Evolutionary conservation across 2,888 invertebrate genomes (phyloP).

Genomic region (Drosophila cracens): DNA sequence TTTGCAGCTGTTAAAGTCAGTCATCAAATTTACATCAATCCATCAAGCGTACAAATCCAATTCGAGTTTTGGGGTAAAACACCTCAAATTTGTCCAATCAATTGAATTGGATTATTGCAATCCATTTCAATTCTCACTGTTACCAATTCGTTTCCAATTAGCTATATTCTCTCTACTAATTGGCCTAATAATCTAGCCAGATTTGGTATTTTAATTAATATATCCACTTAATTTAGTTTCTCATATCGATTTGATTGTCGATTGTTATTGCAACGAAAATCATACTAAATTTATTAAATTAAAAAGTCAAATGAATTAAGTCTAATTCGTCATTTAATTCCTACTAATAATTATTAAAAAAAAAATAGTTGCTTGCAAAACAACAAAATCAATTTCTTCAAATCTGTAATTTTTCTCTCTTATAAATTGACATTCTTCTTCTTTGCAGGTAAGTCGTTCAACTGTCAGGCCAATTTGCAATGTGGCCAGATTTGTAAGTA

Average conservation of each 20-base stretch:
- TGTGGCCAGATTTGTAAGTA: slow-evolving; percentile 59
- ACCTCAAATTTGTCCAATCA: slow-evolving; percentile 33
- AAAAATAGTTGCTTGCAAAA: background rate
- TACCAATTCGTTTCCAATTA: slow-evolving; percentile 30
- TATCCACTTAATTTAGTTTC: background rate
- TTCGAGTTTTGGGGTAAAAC: slow-evolving; percentile 23
- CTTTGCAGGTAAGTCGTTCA: slow-evolving; percentile 64
- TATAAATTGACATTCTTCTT: slow-evolving; percentile 4
- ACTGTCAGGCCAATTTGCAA: slow-evolving; percentile 11
- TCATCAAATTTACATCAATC: slow-evolving; percentile 61
- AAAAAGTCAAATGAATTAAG: background rate
- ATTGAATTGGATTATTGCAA: slow-evolving; percentile 51
- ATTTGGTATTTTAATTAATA: background rate
- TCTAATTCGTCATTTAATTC: background rate
- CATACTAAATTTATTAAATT: background rate
- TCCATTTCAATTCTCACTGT: slow-evolving; percentile 28
- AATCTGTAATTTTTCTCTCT: background rate
- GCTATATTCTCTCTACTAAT: background rate
- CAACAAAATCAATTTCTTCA: background rate
- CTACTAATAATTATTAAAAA: background rate
- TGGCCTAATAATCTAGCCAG: background rate
- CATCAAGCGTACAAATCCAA: slow-evolving; percentile 23
- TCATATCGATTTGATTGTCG: background rate
- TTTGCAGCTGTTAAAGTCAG: slow-evolving; percentile 55
- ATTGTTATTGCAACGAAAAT: background rate